These are phyloP conservation scores for Anarrhichthys ocellatus DNA, from an alignment of 2,113 vertebrate species.

Conservation along the genomic window DNA sequence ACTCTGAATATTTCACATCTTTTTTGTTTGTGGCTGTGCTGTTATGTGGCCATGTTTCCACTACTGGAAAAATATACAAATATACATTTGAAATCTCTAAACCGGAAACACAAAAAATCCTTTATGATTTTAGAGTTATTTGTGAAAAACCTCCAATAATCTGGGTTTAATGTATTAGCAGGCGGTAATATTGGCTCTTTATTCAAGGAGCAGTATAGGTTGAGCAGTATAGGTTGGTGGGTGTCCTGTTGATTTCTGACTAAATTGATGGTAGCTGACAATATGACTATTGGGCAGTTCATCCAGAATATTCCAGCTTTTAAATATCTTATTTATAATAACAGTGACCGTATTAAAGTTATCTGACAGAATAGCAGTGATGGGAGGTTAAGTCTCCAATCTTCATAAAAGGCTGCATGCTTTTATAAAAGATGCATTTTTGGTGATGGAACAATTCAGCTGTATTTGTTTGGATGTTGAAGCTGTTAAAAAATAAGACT, in stretches of 20 bases:
- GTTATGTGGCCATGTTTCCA: neutral
- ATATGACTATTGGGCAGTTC: slow-evolving; percentile 8
- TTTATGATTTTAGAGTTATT: neutral
- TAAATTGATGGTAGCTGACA: neutral
- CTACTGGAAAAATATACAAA: neutral
- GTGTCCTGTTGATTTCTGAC: neutral
- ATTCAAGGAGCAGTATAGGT: slow-evolving; percentile 1
- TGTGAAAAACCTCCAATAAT: neutral
- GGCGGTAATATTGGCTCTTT: neutral
- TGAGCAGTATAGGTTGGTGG: neutral
- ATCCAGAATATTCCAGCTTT: neutral
- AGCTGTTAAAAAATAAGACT: slow-evolving; percentile 10
- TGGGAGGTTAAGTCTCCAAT: neutral
- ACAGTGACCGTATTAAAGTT: neutral
- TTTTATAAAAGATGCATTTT: neutral
- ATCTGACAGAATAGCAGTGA: neutral
- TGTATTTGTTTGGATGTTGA: neutral
- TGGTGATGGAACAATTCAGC: neutral
- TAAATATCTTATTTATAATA: slow-evolving; percentile 1
- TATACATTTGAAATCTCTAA: neutral
- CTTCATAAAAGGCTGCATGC: neutral
- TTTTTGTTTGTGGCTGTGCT: neutral
- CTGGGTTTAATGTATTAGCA: neutral
- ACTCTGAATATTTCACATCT: slow-evolving; percentile 1
- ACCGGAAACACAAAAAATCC: neutral